These are phyloP conservation scores for Panagrolaimus sp. DNA, from an alignment of 1,140 invertebrate species.

Conservation along the genomic window DNA sequence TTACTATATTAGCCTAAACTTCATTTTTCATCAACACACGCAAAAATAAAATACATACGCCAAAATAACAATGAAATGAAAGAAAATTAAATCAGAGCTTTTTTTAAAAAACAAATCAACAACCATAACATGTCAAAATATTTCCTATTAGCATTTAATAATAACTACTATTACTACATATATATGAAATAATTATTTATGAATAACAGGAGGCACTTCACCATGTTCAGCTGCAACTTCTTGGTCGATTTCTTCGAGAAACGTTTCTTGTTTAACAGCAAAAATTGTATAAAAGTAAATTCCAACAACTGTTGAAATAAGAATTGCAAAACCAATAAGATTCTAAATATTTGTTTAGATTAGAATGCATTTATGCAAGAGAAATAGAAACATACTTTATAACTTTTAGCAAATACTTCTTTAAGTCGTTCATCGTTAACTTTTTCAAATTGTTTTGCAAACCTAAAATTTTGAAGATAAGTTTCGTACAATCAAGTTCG, in stretches of 20 bases:
- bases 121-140: background rate
- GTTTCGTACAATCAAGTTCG: too few species aligned
- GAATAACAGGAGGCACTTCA: slow-evolving; percentile 5
- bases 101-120: too few species aligned
- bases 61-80: background rate
- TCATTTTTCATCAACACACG: too few species aligned
- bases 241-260: slow-evolving; percentile 57
- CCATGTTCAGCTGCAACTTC: slow-evolving; percentile 49
- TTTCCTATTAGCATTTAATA: background rate
- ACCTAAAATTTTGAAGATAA: slow-evolving; percentile 14
- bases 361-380: background rate
- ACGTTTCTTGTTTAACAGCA: slow-evolving; percentile 55
- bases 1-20: too few species aligned
- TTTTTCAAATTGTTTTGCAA: slow-evolving; percentile 55
- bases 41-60: background rate
- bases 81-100: background rate
- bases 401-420: slow-evolving; percentile 54
- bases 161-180: background rate
- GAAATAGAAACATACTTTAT: slow-evolving; percentile 37
- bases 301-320: slow-evolving; percentile 34
- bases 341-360: slow-evolving; percentile 43
- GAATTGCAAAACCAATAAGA: slow-evolving; percentile 21
- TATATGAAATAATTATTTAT: too few species aligned
- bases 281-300: slow-evolving; percentile 54
- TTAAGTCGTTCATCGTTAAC: slow-evolving; percentile 49